These are phyloP conservation scores for Amphiprion ocellaris DNA, from an alignment of 2,113 vertebrate genomes.

Conservation along the genomic window DNA sequence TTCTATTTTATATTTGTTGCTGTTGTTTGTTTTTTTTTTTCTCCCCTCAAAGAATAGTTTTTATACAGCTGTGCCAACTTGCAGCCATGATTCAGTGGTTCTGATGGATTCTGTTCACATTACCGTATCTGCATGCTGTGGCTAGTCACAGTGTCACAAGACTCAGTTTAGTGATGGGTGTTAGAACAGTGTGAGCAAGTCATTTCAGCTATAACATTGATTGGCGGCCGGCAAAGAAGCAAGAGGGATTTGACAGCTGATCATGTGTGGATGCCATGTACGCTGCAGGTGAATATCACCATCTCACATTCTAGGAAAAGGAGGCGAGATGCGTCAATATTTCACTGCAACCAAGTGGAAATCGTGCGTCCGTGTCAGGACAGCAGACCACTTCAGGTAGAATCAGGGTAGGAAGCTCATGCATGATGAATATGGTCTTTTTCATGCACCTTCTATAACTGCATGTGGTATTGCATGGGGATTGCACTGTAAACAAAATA, in stretches of 20 bases:
- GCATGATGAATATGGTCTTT: conserved; percentile 62
- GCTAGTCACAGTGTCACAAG: conserved; percentile 2
- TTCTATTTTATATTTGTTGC: not conserved
- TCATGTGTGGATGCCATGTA: not conserved
- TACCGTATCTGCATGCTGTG: conserved; percentile 18
- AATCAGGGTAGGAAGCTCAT: conserved; percentile 29
- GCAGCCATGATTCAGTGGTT: conserved; percentile 17
- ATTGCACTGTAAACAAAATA: conserved; percentile 69
- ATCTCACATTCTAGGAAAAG: conserved; percentile 7
- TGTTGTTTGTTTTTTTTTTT: not conserved
- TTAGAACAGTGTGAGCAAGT: conserved; percentile 1
- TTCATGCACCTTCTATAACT: conserved; percentile 73
- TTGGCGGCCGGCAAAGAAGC: not conserved
- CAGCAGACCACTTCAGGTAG: conserved; percentile 11
- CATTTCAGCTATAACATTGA: not conserved
- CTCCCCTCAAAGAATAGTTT: not conserved
- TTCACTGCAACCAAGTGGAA: conserved; percentile 22
- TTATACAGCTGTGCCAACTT: conserved; percentile 52
- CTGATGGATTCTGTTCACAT: conserved; percentile 27
- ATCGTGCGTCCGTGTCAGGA: not conserved
- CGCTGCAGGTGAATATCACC: conserved; percentile 9
- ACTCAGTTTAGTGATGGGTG: not conserved
- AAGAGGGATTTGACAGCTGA: not conserved
- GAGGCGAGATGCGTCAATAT: conserved; percentile 1
- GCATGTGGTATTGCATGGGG: conserved; percentile 80